phyloP scores from a whole-genome alignment of 2,113 vertebrate species.

The Pyrgilauda ruficollis region DNA sequence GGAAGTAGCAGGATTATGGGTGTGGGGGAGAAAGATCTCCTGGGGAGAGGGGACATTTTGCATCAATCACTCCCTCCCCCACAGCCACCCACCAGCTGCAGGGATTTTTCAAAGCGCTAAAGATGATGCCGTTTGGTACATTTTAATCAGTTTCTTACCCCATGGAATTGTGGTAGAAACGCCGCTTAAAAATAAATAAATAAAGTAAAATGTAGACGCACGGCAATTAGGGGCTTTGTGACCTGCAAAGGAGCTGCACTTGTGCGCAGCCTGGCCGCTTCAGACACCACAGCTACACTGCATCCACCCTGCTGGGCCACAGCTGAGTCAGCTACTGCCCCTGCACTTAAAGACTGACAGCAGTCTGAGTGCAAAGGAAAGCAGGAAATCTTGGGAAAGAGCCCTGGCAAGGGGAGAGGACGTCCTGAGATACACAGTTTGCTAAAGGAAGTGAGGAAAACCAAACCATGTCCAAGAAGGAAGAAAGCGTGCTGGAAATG shows the following conservation, averaged over 20 bases:
- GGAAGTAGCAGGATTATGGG: not conserved
- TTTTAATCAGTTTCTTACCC: slow-evolving; percentile 42
- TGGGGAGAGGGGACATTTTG: slow-evolving; percentile 63
- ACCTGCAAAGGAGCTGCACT: not conserved
- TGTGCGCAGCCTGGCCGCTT: not conserved
- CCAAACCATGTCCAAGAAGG: not conserved
- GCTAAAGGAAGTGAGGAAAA: not conserved
- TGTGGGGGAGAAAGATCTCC: slow-evolving; percentile 57
- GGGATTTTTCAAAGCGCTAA: slow-evolving; percentile 55
- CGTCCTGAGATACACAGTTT: not conserved
- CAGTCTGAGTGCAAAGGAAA: not conserved
- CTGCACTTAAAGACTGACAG: not conserved
- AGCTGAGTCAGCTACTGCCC: not conserved
- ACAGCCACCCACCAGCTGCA: slow-evolving; percentile 57
- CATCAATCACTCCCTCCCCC: slow-evolving; percentile 62
- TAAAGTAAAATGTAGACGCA: not conserved
- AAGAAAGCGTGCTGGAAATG: not conserved
- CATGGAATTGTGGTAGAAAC: not conserved
- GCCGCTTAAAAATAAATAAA: not conserved
- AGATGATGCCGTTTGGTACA: slow-evolving; percentile 11
- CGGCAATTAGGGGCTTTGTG: not conserved
- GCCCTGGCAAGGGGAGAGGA: not conserved
- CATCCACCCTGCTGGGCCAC: not conserved
- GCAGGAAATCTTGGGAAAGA: not conserved
- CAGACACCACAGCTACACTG: not conserved